Conservation (phyloP, 2,888 invertebrate genomes). For the Protodeltote pygarga region DNA sequence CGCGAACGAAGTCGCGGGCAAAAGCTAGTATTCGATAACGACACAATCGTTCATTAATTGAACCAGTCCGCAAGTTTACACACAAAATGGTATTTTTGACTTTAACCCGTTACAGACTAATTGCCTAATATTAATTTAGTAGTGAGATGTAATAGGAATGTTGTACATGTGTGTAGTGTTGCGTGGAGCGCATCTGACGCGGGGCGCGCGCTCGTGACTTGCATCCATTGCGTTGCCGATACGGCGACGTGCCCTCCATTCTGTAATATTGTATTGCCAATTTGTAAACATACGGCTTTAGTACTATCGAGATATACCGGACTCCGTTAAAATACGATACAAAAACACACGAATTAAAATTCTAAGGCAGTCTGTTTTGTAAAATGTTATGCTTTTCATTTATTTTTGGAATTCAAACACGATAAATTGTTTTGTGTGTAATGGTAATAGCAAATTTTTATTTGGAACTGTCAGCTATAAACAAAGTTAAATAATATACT, state of each 20-base stretch:
- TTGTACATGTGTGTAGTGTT: constrained; percentile 7
- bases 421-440: too few species aligned
- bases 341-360: constrained; percentile 22
- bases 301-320: constrained; percentile 29
- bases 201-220: constrained; percentile 55
- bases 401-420: too few species aligned
- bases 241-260: constrained; percentile 50
- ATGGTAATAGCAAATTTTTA: too few species aligned
- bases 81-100: constrained; percentile 1
- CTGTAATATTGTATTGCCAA: constrained; percentile 51
- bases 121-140: constrained; percentile 21
- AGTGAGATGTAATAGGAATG: constrained; percentile 18
- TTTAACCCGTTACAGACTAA: constrained; percentile 14
- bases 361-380: constrained; percentile 2
- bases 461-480: too few species aligned
- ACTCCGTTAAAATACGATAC: constrained; percentile 27
- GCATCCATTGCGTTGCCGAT: constrained; percentile 54
- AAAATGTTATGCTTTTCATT: background rate
- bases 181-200: constrained; percentile 25
- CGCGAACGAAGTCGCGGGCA: too few species aligned
- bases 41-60: too few species aligned
- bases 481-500: too few species aligned
- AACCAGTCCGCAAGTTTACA: too few species aligned
- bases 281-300: constrained; percentile 53
- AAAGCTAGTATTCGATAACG: too few species aligned